Conservation (phyloP, 2,113 vertebrate genomes). For the Dromiciops gliroides region DNA sequence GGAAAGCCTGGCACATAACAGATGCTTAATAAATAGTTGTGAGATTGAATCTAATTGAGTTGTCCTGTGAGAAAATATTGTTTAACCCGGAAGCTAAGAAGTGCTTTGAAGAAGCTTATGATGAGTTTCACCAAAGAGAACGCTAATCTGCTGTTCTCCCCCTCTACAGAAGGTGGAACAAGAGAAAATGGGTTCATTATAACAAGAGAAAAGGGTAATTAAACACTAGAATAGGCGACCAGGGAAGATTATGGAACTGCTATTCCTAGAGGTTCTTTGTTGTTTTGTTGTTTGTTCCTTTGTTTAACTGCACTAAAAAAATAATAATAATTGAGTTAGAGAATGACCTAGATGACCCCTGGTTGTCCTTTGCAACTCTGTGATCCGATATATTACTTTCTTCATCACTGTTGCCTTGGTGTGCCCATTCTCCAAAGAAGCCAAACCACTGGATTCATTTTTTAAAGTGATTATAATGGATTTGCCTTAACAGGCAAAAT, state of each 20-base stretch:
- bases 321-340: not conserved
- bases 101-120: not conserved
- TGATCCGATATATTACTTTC: not conserved
- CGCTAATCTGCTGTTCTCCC: not conserved
- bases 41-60: not conserved
- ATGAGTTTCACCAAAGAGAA: constrained; percentile 38
- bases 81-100: constrained; percentile 51
- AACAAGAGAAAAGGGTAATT: constrained; percentile 40
- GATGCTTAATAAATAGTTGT: not conserved
- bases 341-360: not conserved
- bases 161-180: constrained; percentile 21
- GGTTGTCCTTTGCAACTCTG: constrained; percentile 13
- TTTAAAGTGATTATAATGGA: not conserved
- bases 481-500: constrained; percentile 5
- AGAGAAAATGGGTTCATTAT: constrained; percentile 44
- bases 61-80: constrained; percentile 26
- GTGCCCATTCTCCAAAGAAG: constrained; percentile 34
- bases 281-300: not conserved
- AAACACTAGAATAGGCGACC: constrained; percentile 18
- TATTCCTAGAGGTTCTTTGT: constrained; percentile 41
- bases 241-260: constrained; percentile 8
- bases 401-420: constrained; percentile 18
- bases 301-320: not conserved
- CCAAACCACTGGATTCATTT: not conserved
- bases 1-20: not conserved